Base-by-base conservation (phyloP, 30 jellyfish, hydroid and myxozoan species). In the Hydra vulgaris region DNA sequence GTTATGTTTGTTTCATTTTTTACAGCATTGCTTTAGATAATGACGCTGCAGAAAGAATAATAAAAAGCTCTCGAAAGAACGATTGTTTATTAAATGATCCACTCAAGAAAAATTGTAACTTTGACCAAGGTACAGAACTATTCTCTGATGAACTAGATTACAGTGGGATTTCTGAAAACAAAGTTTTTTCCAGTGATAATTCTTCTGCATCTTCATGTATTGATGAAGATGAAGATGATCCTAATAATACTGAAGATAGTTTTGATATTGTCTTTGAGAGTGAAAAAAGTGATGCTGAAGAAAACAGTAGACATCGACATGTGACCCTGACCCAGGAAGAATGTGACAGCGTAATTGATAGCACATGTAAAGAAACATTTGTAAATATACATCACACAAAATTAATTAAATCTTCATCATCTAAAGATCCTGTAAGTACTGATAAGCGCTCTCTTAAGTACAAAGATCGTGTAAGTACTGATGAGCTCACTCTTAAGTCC, bases 241-340 rank as follows among this genome's bases (percentile, higher is more conserved):
- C 23, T 18, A 77, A 71, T 8, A 15, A 25, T 1, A 21, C 76
- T 23, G 96, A 83, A 5, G 96, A 83, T 17, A 83, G 95, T 27
- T 88, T 87, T 77, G 86, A 87, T 55, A 81, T 88, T 79, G 96
- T 81, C 56, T 88, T 88, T 54, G 78, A 82, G 26, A 75, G 27
- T 70, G 81, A 40, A 3, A 40, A 40, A 40, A 40, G 61, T 40
- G 61, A 40, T 40, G 61, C 8, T 12, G 54, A 22, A 73, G 54
- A 21, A 73, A 53, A 73, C 8, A 25, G 73, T 25, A 53, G 53
- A 19, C 61, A 73, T 3, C 66, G 81, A 21, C 52, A 73, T 4
- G 67, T 5, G 53, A 40, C 61, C 12, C 61, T 40, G 5, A 40
- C 61, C 15, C 26, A 69, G 15, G 76, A 69, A 5, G 76, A 21